phyloP scores from a whole-genome alignment of 2,888 invertebrate species.

The Tachina fera region DNA sequence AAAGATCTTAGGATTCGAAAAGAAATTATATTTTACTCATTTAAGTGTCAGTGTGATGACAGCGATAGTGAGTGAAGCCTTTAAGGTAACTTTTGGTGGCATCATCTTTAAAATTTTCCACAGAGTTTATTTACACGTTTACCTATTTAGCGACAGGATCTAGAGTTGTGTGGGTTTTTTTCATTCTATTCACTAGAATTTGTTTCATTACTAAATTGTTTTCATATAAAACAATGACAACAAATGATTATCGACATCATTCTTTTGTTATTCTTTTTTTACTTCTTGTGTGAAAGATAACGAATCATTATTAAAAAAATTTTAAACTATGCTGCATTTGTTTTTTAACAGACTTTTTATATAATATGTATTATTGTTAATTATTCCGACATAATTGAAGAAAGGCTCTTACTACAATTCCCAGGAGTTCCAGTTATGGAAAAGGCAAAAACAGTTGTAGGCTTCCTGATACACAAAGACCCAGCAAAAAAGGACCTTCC shows the following conservation, averaged over 20 bases:
- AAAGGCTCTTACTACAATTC: too few relatives aligned
- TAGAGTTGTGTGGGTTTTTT: constrained; percentile 55
- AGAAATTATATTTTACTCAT: constrained; percentile 15
- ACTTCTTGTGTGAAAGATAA: not conserved
- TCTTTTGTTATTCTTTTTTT: constrained; percentile 16
- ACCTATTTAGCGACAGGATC: constrained; percentile 1
- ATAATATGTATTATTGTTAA: too few relatives aligned
- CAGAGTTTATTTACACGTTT: constrained; percentile 4
- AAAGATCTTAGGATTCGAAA: constrained; percentile 31
- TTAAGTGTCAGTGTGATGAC: constrained; percentile 68
- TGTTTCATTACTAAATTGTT: constrained; percentile 37
- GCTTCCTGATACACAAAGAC: too few relatives aligned
- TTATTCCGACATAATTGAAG: not conserved
- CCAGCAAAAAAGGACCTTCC: too few relatives aligned
- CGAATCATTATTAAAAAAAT: constrained; percentile 14
- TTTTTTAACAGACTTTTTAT: too few relatives aligned
- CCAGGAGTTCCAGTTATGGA: too few relatives aligned
- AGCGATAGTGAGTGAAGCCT: constrained; percentile 43
- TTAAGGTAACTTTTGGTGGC: constrained; percentile 31
- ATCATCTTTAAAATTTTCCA: constrained; percentile 43
- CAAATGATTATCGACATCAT: constrained; percentile 25
- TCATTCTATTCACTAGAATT: constrained; percentile 50
- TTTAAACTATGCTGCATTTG: constrained; percentile 4
- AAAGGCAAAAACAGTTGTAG: too few relatives aligned
- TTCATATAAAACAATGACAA: constrained; percentile 28